Conservation (phyloP, 2,113 vertebrate genomes). For the Todiramphus saurophagus region DNA sequence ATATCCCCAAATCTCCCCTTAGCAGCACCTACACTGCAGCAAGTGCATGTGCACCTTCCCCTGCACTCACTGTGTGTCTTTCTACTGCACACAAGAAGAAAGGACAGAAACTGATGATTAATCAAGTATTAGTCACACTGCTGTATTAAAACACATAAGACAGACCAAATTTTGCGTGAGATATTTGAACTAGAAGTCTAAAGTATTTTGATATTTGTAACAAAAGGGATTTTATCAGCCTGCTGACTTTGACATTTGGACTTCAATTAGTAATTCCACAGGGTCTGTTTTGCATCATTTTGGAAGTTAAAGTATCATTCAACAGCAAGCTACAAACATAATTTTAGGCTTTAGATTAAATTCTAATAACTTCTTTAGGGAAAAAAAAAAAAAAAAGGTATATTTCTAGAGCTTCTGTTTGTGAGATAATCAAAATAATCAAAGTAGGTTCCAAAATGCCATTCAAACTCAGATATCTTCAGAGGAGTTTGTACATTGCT, state of each 20-base stretch:
- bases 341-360: neutral
- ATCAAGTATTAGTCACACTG: neutral
- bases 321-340: neutral
- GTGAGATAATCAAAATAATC: neutral
- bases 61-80: fast-evolving
- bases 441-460: neutral
- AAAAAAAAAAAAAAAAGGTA: neutral
- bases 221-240: neutral
- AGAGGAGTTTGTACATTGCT: neutral
- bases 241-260: neutral
- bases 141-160: neutral
- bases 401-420: neutral
- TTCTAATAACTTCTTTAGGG: neutral
- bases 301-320: neutral
- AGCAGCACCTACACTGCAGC: neutral
- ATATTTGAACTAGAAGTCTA: neutral
- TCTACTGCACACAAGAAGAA: neutral
- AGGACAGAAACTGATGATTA: neutral
- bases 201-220: neutral
- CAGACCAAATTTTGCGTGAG: neutral
- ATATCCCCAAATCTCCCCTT: neutral
- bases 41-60: neutral
- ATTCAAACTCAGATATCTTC: neutral
- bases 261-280: fast-evolving
- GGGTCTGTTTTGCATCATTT: neutral